Base-by-base conservation (phyloP, 2,888 invertebrate species). In the Dromius quadrimaculatus region DNA sequence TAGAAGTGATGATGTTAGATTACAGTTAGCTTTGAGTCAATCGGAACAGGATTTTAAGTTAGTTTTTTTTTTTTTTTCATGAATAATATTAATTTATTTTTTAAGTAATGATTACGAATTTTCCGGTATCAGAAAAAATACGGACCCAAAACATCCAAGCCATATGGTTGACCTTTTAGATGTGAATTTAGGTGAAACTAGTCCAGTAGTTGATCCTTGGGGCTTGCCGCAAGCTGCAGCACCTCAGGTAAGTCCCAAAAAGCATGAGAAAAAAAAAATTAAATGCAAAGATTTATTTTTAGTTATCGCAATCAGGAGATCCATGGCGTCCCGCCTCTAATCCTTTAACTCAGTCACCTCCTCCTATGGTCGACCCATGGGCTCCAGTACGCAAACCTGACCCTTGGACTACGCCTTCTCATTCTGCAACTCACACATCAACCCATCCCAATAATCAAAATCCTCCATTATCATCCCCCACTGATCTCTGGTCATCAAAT, bases 1-100 rank as follows among this genome's bases (percentile, higher is more conserved):
- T 71, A 91, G 97, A 74, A 95, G 95, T 76, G 98, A 99, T 83
- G 98, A 98, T 84, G 95, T 98, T 74, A 89, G 98, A 74, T 87
- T 99, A 76, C 97, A 98, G 85, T 87, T 99, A 82, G 98, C 97
- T 36, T 87, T 98, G 76, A 88, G 87, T 73, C 96, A 98, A 85
- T 96, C 95, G 83, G 93, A 95, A 84, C 92, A 95, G 81, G 95
- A 95, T 85, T 93, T 94, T 83, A 92, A 91, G 93, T 93, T 76
- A 85, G 87, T 59, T 19, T 19, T 3, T 47, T 20, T 5, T 34
- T 2, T 11, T 36, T 28, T 59, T 5, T 4, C 32, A 73, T 71
- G 38, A 61, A 71, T 20, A 8, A 34, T 11, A 70, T 64, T 38
- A 70, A 64, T 13, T 13, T 54, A 65, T 54, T 19, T 22, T 54